Evolutionary conservation across 2,113 vertebrate species (phyloP).

Genomic region (Gymnocephalus cernua): DNA sequence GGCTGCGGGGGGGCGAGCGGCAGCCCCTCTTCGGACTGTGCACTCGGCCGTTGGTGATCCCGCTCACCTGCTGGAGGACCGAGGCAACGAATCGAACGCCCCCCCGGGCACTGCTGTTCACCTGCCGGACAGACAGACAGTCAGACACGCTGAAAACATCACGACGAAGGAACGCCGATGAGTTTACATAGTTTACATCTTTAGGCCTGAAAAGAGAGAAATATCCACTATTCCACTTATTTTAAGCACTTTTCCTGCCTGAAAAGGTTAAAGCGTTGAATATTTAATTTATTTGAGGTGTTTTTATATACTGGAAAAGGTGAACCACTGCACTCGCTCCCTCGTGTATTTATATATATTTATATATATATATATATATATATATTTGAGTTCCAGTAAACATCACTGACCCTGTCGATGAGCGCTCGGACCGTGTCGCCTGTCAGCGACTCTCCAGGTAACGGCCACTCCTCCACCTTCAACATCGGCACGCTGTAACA

Average conservation of each 20-base stretch:
- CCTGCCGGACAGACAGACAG: conserved; percentile 74
- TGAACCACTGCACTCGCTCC: neutral
- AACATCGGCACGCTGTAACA: conserved; percentile 88
- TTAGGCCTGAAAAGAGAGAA: neutral
- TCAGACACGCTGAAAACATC: neutral
- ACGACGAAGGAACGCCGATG: neutral
- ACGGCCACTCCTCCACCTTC: conserved; percentile 94
- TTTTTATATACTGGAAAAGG: too few relatives aligned
- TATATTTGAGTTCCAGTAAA: neutral
- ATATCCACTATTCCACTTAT: neutral
- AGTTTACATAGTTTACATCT: neutral
- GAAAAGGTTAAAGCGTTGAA: neutral
- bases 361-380: too few relatives aligned
- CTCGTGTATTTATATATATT: neutral
- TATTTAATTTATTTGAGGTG: neutral
- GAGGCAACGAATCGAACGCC: conserved; percentile 94
- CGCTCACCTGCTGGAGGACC: conserved; percentile 86
- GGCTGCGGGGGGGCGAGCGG: conserved; percentile 76
- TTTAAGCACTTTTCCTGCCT: neutral
- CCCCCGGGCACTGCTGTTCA: conserved; percentile 89
- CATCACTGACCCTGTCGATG: conserved; percentile 89
- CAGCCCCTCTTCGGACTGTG: conserved; percentile 79
- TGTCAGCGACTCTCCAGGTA: conserved; percentile 88
- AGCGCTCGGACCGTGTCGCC: conserved; percentile 88
- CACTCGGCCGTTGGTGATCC: conserved; percentile 71